Evolutionary conservation across 2,797 vertebrate species (phyloP).

Genomic region (Lacerta bilineata): DNA sequence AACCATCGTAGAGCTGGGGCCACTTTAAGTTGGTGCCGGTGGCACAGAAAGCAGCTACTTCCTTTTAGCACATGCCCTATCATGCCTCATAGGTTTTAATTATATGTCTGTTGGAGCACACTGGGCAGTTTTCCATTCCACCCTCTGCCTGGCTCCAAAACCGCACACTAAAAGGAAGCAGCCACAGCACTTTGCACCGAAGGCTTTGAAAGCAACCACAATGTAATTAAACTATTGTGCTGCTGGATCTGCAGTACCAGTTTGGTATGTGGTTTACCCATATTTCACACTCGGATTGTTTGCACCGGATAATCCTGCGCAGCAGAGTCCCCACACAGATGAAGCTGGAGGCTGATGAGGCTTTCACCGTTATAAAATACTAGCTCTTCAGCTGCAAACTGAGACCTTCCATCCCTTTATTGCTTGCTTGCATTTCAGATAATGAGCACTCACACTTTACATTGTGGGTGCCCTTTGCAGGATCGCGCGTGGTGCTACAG

Average conservation of each 20-base stretch:
- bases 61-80: conserved; percentile 56
- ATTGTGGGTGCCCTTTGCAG: no score
- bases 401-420: not conserved
- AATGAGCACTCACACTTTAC: not conserved
- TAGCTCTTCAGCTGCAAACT: not conserved
- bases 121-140: conserved; percentile 70
- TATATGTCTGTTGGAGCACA: conserved; percentile 65
- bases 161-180: conserved; percentile 72
- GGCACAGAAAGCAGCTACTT: conserved; percentile 55
- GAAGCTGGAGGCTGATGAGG: conserved; percentile 37
- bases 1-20: not conserved
- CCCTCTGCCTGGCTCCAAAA: conserved; percentile 69
- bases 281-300: conserved; percentile 52
- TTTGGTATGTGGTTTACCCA: conserved; percentile 71
- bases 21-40: conserved; percentile 39
- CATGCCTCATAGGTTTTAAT: conserved; percentile 65
- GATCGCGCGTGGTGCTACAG: no score
- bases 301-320: conserved; percentile 44
- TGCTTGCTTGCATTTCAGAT: not conserved
- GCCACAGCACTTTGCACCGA: conserved; percentile 71
- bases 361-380: conserved; percentile 17
- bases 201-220: conserved; percentile 73
- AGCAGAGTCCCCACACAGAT: conserved; percentile 43
- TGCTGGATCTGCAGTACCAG: conserved; percentile 63
- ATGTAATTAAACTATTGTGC: conserved; percentile 70